phyloP scores from a whole-genome alignment of 2,888 invertebrate species.

The Cancer borealis region DNA sequence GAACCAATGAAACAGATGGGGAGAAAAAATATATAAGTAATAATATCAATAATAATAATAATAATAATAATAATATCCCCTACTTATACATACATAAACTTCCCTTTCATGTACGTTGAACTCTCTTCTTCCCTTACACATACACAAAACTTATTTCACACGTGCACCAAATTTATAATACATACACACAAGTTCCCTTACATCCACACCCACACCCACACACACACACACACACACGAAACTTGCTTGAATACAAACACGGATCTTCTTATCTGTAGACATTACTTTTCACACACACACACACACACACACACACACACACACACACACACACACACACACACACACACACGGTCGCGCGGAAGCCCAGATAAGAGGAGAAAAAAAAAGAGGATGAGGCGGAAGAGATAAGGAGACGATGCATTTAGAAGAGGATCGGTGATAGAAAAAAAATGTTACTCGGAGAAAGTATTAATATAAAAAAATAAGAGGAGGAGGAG shows the following conservation, averaged over 20 bases:
- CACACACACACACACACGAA: not conserved
- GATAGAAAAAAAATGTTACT: not conserved
- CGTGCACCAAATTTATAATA: not conserved
- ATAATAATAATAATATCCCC: not conserved
- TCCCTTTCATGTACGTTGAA: no score
- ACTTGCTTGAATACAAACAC: no score
- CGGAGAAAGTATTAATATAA: not conserved
- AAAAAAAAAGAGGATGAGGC: not conserved
- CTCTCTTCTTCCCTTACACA: no score
- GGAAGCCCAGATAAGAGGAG: not conserved
- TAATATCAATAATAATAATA: not conserved
- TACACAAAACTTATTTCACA: not conserved
- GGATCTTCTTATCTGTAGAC: no score
- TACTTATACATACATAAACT: no score
- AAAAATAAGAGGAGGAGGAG: not conserved
- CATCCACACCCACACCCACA: not conserved
- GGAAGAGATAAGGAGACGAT: not conserved
- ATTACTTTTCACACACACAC: no score
- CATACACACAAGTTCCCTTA: no score
- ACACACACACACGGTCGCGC: no score
- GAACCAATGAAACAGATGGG: no score
- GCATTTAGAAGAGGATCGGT: not conserved
- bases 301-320: no score
- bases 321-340: no score
- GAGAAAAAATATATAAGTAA: no score